A percentile compares a stretch with the other conserved stretches of the same genome.
These are phyloP conservation scores for Corythoichthys intestinalis DNA, from an alignment of 2,113 vertebrate genomes.

Conservation along the genomic window DNA sequence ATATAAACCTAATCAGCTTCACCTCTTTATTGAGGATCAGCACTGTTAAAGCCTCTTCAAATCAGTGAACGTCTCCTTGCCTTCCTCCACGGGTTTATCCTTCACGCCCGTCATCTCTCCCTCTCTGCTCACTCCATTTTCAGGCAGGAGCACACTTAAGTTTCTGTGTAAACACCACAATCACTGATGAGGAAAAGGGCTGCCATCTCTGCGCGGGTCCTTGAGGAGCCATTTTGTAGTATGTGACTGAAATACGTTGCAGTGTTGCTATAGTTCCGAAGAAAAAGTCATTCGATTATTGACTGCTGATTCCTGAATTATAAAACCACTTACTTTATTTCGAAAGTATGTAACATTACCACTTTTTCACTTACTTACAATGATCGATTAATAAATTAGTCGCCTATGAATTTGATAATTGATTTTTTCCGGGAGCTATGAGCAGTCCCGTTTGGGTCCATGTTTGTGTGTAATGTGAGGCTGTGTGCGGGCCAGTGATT, in stretches of 20 bases:
- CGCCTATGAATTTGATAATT: too few relatives aligned
- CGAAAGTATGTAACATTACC: too few relatives aligned
- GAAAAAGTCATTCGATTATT: too few relatives aligned
- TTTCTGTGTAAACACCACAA: constrained; percentile 68
- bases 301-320: too few relatives aligned
- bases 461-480: too few relatives aligned
- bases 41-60: constrained; percentile 58
- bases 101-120: constrained; percentile 3
- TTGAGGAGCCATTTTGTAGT: constrained; percentile 65
- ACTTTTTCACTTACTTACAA: too few relatives aligned
- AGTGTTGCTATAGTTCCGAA: too few relatives aligned
- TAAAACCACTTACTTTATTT: too few relatives aligned
- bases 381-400: too few relatives aligned
- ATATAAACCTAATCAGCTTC: constrained; percentile 68
- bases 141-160: constrained; percentile 43
- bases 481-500: too few relatives aligned
- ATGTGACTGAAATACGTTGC: constrained; percentile 39
- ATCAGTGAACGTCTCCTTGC: constrained; percentile 46
- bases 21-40: constrained; percentile 61
- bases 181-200: constrained; percentile 57
- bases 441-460: too few relatives aligned
- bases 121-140: constrained; percentile 11
- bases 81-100: constrained; percentile 29
- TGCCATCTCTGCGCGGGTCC: constrained; percentile 50
- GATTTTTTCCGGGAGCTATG: too few relatives aligned